Evolutionary conservation across 2,888 invertebrate genomes (phyloP).

Genomic region (Podabrus alpinus): DNA sequence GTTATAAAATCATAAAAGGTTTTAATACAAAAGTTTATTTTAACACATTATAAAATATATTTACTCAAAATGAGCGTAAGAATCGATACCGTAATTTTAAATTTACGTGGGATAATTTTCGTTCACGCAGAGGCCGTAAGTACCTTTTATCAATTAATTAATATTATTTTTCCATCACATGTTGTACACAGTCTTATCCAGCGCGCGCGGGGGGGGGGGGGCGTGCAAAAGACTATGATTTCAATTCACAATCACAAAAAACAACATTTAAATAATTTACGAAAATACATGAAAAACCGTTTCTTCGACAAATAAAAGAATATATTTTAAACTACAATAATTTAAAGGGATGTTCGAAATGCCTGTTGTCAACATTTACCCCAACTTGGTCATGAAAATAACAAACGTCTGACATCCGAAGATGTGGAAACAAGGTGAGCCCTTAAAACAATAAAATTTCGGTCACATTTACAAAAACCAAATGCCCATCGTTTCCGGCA

Average conservation of each 20-base stretch:
- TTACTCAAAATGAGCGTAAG: too few species aligned
- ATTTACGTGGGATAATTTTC: background rate
- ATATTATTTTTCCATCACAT: too few species aligned
- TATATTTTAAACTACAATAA: background rate
- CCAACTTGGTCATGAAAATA: background rate
- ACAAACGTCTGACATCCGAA: constrained; percentile 24
- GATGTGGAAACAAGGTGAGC: constrained; percentile 22
- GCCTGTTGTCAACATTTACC: background rate
- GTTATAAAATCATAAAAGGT: background rate
- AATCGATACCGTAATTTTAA: background rate
- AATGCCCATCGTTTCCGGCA: constrained; percentile 53
- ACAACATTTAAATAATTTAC: background rate
- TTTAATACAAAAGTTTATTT: background rate
- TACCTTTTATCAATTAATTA: too few species aligned
- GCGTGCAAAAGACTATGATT: too few species aligned
- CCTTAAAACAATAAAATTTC: constrained; percentile 44
- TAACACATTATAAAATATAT: background rate
- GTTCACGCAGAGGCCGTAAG: too few species aligned
- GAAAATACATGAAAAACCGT: background rate
- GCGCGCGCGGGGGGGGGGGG: too few species aligned
- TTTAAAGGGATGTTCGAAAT: background rate
- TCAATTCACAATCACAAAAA: too few species aligned
- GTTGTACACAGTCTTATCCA: too few species aligned
- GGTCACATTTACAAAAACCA: constrained; percentile 43
- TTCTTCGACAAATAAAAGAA: background rate